A percentile compares a stretch with the other conserved stretches of the same genome.
These are phyloP conservation scores for Drosophila seguyi DNA, from an alignment of 1,140 invertebrate genomes.

Conservation along the genomic window DNA sequence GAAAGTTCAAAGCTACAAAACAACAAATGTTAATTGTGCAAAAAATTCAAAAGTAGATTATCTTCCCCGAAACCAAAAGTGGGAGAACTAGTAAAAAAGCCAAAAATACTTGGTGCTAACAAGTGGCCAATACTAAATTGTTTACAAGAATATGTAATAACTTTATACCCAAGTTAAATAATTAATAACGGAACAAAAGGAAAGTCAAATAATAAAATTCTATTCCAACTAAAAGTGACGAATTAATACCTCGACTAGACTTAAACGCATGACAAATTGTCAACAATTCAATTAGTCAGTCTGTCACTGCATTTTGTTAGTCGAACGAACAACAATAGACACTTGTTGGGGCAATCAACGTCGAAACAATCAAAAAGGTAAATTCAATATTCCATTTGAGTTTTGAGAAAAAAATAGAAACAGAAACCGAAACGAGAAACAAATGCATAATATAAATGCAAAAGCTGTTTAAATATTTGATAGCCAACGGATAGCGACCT, in stretches of 20 bases:
- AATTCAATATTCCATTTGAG: conserved; percentile 58
- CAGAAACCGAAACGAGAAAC: conserved; percentile 12
- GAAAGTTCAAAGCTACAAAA: conserved; percentile 65
- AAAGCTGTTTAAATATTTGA: conserved; percentile 79
- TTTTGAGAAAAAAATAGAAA: conserved; percentile 21
- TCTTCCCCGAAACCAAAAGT: neutral
- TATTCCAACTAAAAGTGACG: neutral
- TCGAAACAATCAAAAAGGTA: conserved; percentile 69
- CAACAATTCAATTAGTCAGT: conserved; percentile 41
- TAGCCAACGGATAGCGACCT: conserved; percentile 56
- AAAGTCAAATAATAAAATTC: conserved; percentile 10
- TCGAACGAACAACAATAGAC: conserved; percentile 38
- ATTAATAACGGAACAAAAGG: neutral
- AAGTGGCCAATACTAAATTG: neutral
- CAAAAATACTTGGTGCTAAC: conserved; percentile 1
- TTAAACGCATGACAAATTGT: conserved; percentile 56
- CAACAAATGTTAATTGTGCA: conserved; percentile 38
- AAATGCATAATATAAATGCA: conserved; percentile 54
- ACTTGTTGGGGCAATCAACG: conserved; percentile 62
- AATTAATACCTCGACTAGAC: neutral
- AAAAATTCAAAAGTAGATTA: conserved; percentile 6
- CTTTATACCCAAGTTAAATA: no score
- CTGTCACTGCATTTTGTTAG: conserved; percentile 11
- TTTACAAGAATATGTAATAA: neutral
- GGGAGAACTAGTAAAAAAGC: neutral